Base-by-base conservation (phyloP, 2,888 invertebrate genomes). In the Lucinisca nassula region DNA sequence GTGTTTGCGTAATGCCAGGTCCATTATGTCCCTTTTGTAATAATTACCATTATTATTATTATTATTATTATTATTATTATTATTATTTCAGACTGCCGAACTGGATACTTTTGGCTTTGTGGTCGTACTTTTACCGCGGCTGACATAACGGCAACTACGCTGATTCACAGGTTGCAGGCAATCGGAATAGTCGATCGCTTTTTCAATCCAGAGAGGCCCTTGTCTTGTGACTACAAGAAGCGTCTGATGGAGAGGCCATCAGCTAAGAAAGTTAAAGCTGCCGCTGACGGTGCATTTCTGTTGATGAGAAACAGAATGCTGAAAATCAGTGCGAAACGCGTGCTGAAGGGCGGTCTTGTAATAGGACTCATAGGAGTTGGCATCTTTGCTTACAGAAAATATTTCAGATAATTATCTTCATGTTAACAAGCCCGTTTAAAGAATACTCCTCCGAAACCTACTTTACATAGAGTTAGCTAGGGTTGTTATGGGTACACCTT, bases 71-170 rank as follows among this genome's bases (percentile, higher is more conserved):
- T n/a, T n/a, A n/a, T n/a, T n/a, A n/a, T n/a, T n/a, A n/a, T 45
- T 45, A 12, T 17, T 45, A 45, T 12, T 45, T 45, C 45, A 45
- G 45, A 45, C 17, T 45, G 10, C 8, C 8, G 10, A 45, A 45
- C 10, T 45, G 45, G 45, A 12, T 8, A 45, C 45, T 45, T 12
- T 17, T 45, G 45, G 45, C 45, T 45, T 45, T 45, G 45, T 17
- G 45, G 45, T 12, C 10, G 8, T 17, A 45, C 45, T 32, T 93
- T 92, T 75, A 94, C 93, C 8, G 94, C 93, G 4, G 93, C 93
- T 6, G 94, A 94, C 74, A 91, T 94, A 58, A 82, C 87, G 12
- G 86, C 93, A 17, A 80, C 87, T 8, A 82, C 90, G 3, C 77
- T 94, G 2, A 75, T 94, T 24, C 90, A 87, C 38, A 80, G 93